Conservation (phyloP, 1,140 invertebrate species). For the Bacillus rossius region DNA sequence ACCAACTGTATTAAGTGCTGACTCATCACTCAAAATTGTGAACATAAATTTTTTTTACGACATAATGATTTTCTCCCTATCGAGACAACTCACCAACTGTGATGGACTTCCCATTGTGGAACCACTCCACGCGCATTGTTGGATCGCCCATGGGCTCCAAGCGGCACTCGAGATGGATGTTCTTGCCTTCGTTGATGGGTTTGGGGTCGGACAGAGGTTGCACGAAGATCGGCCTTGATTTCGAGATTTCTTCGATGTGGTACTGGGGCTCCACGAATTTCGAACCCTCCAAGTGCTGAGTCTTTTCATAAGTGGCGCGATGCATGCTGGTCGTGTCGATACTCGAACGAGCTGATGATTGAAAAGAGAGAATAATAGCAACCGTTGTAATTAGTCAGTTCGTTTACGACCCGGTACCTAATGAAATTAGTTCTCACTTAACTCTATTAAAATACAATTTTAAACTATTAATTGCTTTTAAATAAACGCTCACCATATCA, state of each 20-base stretch:
- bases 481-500: too few species aligned
- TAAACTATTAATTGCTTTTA: too few species aligned
- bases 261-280: slow-evolving; percentile 84
- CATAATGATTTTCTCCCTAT: too few species aligned
- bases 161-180: slow-evolving; percentile 85
- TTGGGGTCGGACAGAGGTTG: slow-evolving; percentile 75
- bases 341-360: slow-evolving; percentile 64
- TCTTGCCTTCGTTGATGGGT: slow-evolving; percentile 84
- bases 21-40: too few species aligned
- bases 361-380: slow-evolving; percentile 4
- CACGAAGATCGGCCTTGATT: slow-evolving; percentile 87
- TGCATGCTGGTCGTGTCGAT: slow-evolving; percentile 88
- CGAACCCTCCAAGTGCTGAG: slow-evolving; percentile 77
- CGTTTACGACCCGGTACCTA: too few species aligned
- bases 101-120: slow-evolving; percentile 82
- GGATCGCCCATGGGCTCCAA: slow-evolving; percentile 92
- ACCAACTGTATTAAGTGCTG: too few species aligned
- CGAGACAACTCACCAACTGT: slow-evolving; percentile 63
- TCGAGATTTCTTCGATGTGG: slow-evolving; percentile 87
- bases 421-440: too few species aligned
- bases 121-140: slow-evolving; percentile 93
- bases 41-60: too few species aligned
- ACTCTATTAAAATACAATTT: too few species aligned
- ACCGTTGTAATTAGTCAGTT: too few species aligned
- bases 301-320: slow-evolving; percentile 76